Evolutionary conservation across 2,113 vertebrate species (phyloP), one percentile per base, ranked within the genome.

Genomic region (Colius striatus): DNA sequence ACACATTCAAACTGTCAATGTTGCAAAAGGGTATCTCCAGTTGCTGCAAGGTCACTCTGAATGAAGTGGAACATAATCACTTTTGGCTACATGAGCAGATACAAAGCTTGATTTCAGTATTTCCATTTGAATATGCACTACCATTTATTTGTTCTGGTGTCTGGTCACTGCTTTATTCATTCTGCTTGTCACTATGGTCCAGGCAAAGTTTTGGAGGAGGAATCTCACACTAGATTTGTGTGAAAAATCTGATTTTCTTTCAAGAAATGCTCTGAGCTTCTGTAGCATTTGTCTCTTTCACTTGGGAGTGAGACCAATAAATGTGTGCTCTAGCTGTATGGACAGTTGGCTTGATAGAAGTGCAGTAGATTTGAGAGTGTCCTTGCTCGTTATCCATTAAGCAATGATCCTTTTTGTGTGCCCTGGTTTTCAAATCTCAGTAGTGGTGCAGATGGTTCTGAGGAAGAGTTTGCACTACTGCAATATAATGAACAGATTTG

Each of bases 401-500:
- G 63, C 66, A 94, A 51, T 13, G 17, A 20, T 48, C 36, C 58
- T 55, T 81, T 62, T 70, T 51, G 29, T 51, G n/a, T 55, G 16
- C 38, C 86, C 45, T 88, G 30, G 5, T 88, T 95, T 94, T 75
- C 72, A 94, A 51, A 77, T 71, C 67, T 80, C 75, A 63, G 68
- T 32, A 57, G 60, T n/a, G 38, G 53, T 90, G 65, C 94, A 96
- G 87, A 92, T 90, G 85, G 82, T 75, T 80, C 63, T 34, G 20
- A 85, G 63, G 68, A 77, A 87, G 74, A 82, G 23, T 73, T 80
- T 92, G 85, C 67, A 61, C 29, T 92, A 60, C 68, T 86, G 85
- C 72, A 96, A 57, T 63, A 67, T 90, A 94, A 87, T 14, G 34
- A 94, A 77, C 72, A 86, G 82, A 93, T 92, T 58, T 96, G 51